Conservation (phyloP, 2,888 invertebrate species). For the Mesopsocus fuscifrons region DNA sequence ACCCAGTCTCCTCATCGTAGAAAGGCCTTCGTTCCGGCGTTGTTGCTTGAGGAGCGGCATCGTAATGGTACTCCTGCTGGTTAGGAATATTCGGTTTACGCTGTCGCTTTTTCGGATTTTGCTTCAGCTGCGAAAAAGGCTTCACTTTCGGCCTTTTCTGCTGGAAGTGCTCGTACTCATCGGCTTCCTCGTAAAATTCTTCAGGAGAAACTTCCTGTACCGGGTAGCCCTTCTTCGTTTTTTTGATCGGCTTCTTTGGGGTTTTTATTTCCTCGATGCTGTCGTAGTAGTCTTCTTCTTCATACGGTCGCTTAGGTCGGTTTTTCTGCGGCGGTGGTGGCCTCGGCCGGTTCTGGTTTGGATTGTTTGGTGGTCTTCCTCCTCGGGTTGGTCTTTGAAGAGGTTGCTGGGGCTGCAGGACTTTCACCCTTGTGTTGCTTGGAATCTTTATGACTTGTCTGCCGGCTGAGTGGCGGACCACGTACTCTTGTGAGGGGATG, state of each 20-base stretch:
- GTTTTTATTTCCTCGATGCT: neutral
- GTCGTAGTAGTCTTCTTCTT: constrained; percentile 1
- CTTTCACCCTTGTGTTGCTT: neutral
- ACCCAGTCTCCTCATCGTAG: constrained; percentile 4
- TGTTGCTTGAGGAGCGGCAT: neutral
- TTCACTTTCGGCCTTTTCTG: neutral
- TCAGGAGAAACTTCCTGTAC: constrained; percentile 4
- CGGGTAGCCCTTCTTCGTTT: neutral
- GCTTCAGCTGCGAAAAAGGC: neutral
- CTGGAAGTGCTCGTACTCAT: neutral
- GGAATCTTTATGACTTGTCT: constrained; percentile 6
- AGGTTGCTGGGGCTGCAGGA: neutral
- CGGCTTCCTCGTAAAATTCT: constrained; percentile 3
- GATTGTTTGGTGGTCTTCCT: neutral
- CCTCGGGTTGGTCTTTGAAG: neutral
- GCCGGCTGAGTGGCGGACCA: neutral
- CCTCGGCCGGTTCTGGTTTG: neutral
- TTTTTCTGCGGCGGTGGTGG: neutral
- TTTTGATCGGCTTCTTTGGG: neutral
- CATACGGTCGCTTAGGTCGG: neutral
- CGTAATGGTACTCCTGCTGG: neutral
- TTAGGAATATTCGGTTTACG: neutral
- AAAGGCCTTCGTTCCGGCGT: neutral
- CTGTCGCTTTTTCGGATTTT: neutral
- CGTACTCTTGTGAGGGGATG: neutral